Base-by-base conservation (phyloP, 92 coral and sea anemone genomes). In the Actinernus sp. region DNA sequence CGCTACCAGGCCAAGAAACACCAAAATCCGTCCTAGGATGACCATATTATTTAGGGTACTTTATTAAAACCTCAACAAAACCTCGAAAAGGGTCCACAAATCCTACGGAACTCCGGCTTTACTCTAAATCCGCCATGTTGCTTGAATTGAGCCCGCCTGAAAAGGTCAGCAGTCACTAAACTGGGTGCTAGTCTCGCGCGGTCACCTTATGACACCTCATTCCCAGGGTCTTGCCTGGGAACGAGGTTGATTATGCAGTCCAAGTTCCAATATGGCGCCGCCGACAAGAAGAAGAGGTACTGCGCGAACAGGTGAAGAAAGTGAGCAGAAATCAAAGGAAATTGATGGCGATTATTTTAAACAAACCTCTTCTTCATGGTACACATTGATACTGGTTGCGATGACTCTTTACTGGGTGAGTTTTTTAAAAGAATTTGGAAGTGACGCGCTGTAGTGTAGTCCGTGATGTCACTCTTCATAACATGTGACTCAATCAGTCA, bases 1-100 rank as follows among this genome's bases (percentile, higher is more conserved):
- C 26, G 93, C 93, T 33, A 81, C 74, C 71, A 94, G 61, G 26
- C 98, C 98, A 87, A 91, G 27, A 34, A 88, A 70, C 28, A 94
- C 98, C 71, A 94, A 68, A 34, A 91, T 65, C 49, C 93, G 92
- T 23, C 98, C 98, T n/a, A 91, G 48, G 54, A 92, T 75, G 47
- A 85, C 86, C 98, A 94, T 94, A 14, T 65, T 68, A 29, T 11
- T 26, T 38, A 34, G 29, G 53, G 17, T 55, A 56, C 16, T 39
- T 21, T 16, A 26, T 9, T 45, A 45, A 45, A 45, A 45, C 52
- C 21, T 4, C 52, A 18, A 45, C 19, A 45, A 4, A 9, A 9
- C 4, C 52, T 5, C 52, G 10, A 45, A 36, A 36, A 36, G 14
- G 14, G 41, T 36, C n/a, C n/a, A n/a, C n/a, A n/a, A n/a, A n/a